These are phyloP conservation scores for Characodon lateralis DNA, from an alignment of 2,797 vertebrate species.

Conservation along the genomic window DNA sequence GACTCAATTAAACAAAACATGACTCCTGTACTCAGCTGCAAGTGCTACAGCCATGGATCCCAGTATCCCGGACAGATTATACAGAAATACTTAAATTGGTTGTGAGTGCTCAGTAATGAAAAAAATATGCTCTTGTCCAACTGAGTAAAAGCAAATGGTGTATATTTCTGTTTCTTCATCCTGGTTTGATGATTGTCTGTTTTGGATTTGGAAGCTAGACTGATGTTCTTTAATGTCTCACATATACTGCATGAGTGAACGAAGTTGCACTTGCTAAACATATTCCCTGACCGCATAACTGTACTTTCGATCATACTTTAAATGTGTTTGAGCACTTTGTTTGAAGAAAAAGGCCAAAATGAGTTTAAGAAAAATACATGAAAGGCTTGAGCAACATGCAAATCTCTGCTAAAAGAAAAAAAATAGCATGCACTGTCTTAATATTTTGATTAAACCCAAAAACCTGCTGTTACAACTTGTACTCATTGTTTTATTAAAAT, in stretches of 20 bases:
- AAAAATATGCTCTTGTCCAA: background rate
- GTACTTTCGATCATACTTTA: slow-evolving; percentile 22
- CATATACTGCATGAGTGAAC: slow-evolving; percentile 11
- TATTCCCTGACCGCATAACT: slow-evolving; percentile 22
- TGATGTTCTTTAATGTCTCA: slow-evolving; percentile 24
- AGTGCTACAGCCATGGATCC: slow-evolving; percentile 2
- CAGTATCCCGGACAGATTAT: background rate
- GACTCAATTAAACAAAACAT: slow-evolving; percentile 14
- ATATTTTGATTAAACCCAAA: slow-evolving; percentile 43
- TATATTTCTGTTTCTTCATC: background rate
- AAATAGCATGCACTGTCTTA: slow-evolving; percentile 34
- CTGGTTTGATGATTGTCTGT: background rate
- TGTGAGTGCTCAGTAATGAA: background rate
- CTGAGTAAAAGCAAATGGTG: background rate
- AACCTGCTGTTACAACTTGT: slow-evolving; percentile 1
- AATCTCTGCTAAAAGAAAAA: background rate
- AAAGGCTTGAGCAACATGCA: slow-evolving; percentile 9
- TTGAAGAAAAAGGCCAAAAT: slow-evolving; percentile 4
- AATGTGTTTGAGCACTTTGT: slow-evolving; percentile 23
- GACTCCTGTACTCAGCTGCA: slow-evolving; percentile 25
- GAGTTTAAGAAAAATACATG: background rate
- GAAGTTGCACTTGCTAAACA: slow-evolving; percentile 14
- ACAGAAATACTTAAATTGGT: background rate
- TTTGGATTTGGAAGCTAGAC: slow-evolving; percentile 46
- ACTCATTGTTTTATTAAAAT: background rate